phyloP scores from a whole-genome alignment of 2,888 invertebrate genomes.

The Netelia inedita region DNA sequence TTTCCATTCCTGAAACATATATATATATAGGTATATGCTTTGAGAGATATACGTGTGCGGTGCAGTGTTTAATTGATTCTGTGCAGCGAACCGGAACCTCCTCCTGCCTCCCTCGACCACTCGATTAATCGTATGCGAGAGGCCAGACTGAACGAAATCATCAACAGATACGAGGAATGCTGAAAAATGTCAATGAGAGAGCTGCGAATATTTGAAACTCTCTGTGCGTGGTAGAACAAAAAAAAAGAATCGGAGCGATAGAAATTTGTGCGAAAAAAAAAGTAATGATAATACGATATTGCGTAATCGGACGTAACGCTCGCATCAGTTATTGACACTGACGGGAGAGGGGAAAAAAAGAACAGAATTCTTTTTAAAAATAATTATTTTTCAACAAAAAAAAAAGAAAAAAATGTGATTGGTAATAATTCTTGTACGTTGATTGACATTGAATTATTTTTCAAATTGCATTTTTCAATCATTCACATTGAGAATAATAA shows the following conservation, averaged over 20 bases:
- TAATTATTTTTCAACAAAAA: no score
- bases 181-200: conserved; percentile 56
- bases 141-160: conserved; percentile 57
- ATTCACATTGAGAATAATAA: not conserved
- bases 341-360: no score
- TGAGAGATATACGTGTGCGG: not conserved
- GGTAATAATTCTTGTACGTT: no score
- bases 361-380: no score
- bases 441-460: not conserved
- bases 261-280: not conserved
- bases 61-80: conserved; percentile 63
- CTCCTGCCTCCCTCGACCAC: conserved; percentile 24
- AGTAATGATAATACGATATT: not conserved
- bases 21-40: conserved; percentile 18
- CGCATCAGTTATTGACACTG: no score
- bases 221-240: not conserved
- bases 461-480: not conserved
- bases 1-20: conserved; percentile 7
- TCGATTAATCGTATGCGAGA: conserved; percentile 45
- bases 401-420: no score
- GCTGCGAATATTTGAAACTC: conserved; percentile 38
- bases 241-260: not conserved
- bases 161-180: conserved; percentile 24
- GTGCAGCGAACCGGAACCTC: conserved; percentile 41
- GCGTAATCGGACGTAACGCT: no score